Conservation (phyloP, 2,888 invertebrate genomes). For the Scaptomyza cyrtandrae region DNA sequence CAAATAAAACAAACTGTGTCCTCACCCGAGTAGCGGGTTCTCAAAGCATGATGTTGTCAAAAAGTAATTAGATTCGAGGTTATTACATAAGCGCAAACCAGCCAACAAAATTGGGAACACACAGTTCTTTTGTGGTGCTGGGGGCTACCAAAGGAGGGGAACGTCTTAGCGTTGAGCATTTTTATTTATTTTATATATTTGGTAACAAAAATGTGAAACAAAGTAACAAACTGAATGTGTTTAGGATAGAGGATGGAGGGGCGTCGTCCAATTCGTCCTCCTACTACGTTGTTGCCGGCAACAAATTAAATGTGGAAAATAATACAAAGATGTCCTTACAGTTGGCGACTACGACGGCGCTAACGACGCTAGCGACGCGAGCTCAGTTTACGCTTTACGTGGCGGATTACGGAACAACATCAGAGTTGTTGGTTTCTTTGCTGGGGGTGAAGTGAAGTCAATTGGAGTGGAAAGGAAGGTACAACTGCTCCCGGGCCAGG, state of each 20-base stretch:
- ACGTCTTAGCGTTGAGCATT: conserved; percentile 14
- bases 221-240: conserved; percentile 46
- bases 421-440: conserved; percentile 12
- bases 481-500: conserved; percentile 27
- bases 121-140: conserved; percentile 2
- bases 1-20: conserved; percentile 9
- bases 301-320: conserved; percentile 80
- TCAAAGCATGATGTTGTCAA: conserved; percentile 64
- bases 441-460: neutral
- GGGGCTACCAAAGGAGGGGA: neutral
- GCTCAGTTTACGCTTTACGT: conserved; percentile 75
- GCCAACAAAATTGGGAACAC: conserved; percentile 50
- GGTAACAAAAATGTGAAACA: conserved; percentile 71
- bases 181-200: conserved; percentile 60
- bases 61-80: conserved; percentile 82
- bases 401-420: conserved; percentile 60
- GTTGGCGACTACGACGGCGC: conserved; percentile 45
- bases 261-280: conserved; percentile 47
- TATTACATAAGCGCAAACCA: conserved; percentile 77
- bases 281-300: conserved; percentile 69
- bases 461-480: conserved; percentile 17
- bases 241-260: conserved; percentile 5
- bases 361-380: conserved; percentile 56
- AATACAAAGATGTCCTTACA: conserved; percentile 79
- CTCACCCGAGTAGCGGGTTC: neutral